These are phyloP conservation scores for Onychostoma macrolepis DNA, from an alignment of 2,113 vertebrate species.

Conservation along the genomic window DNA sequence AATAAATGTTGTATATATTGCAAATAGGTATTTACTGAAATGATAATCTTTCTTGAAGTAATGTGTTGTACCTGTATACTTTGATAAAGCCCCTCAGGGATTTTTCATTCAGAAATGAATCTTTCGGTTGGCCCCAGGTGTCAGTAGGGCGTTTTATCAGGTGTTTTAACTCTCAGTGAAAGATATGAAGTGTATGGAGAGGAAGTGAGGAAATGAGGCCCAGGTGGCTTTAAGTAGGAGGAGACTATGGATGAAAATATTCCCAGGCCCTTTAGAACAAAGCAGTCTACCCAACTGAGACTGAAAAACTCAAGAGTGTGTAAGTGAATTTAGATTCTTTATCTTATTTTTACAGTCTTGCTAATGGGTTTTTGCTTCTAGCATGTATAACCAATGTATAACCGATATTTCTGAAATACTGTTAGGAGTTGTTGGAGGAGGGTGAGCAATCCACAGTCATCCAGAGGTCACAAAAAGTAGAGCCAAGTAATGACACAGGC, in stretches of 20 bases:
- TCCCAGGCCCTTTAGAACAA: slow-evolving; percentile 46
- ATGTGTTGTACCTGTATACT: neutral
- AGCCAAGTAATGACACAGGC: slow-evolving; percentile 21
- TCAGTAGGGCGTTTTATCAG: slow-evolving; percentile 56
- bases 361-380: neutral
- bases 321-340: neutral
- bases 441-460: neutral
- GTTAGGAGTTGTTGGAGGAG: neutral
- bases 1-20: neutral
- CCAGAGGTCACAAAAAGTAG: slow-evolving; percentile 31
- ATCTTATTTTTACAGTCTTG: neutral
- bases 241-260: slow-evolving; percentile 47
- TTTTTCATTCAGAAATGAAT: slow-evolving; percentile 37
- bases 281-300: neutral
- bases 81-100: slow-evolving; percentile 3
- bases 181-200: slow-evolving; percentile 54
- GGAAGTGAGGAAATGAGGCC: slow-evolving; percentile 58
- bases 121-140: slow-evolving; percentile 31
- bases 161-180: slow-evolving; percentile 46
- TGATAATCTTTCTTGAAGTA: neutral
- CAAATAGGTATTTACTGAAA: neutral
- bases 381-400: neutral
- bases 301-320: neutral
- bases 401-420: neutral
- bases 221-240: slow-evolving; percentile 56